Evolutionary conservation across 2,888 invertebrate genomes (phyloP), one percentile per base, ranked within the genome.

Genomic region (Rotaria socialis): DNA sequence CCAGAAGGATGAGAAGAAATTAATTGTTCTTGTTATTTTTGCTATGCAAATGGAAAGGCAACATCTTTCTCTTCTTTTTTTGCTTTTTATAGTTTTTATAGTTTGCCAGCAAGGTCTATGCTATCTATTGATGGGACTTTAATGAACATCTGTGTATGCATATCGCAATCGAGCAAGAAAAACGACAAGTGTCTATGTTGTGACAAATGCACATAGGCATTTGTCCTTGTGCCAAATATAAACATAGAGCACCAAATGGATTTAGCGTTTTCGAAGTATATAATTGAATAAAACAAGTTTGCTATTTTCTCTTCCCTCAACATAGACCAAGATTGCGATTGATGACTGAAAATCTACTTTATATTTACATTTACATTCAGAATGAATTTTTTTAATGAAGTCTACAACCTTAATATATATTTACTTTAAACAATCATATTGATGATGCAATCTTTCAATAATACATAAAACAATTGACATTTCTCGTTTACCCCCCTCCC

Each of bases 401-500:
- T 67, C 16, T 35, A 24, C 27, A 27, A 67, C 35, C 16, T 27
- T n/a, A 60, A 67, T 35, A 67, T 67, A 16, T 67, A 67, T 67
- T 67, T 67, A 67, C 19, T 35, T 2, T 2, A 16, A 35, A 35
- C 35, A 67, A 67, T 67, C 6, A 41, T 67, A 35, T 19, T 41
- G 67, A 67, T 67, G 67, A 67, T 35, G 35, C 35, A 67, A 67
- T 3, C 67, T 5, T 27, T 35, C 19, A 6, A 27, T 16, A 67
- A 67, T 35, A 6, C 67, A 67, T 67, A 67, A 67, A 67, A 67
- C 67, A 67, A 67, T 67, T 67, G 67, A 35, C 35, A 35, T 67
- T 67, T 67, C 35, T 41, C 67, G 19, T 41, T 67, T 67, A 35
- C 19, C 27, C 50, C 14, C 50, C 10, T 11, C 11, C 11, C 11